Conservation (phyloP, 2,797 vertebrate genomes). For the Glossophaga mutica region DNA sequence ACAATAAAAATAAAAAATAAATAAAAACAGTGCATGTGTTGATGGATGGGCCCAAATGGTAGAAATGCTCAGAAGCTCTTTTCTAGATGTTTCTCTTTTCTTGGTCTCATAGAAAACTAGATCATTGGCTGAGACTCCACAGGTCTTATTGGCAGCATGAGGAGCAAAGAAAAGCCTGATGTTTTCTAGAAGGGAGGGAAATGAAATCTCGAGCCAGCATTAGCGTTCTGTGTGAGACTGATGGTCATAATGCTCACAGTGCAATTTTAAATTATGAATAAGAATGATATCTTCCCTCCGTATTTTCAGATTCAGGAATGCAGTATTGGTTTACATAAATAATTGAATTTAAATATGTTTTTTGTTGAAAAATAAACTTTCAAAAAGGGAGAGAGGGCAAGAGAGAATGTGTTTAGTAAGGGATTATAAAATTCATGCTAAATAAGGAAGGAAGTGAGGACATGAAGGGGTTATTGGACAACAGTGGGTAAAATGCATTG, state of each 20-base stretch:
- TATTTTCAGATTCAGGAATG: not conserved
- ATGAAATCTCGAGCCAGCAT: not conserved
- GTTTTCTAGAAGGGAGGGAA: not conserved
- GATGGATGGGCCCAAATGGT: not conserved
- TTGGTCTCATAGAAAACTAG: not conserved
- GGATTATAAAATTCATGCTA: not conserved
- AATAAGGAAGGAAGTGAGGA: not conserved
- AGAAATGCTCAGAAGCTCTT: not conserved
- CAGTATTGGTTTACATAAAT: not conserved
- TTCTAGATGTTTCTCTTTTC: not conserved
- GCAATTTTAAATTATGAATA: not conserved
- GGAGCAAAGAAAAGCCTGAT: not conserved
- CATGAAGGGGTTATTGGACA: not conserved
- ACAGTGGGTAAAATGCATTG: not conserved
- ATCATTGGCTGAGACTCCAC: not conserved
- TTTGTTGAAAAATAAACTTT: not conserved
- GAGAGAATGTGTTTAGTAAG: not conserved
- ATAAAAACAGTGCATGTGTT: not conserved
- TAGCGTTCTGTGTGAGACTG: rapidly evolving
- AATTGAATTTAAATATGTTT: not conserved
- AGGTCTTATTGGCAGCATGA: not conserved
- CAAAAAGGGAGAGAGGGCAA: not conserved
- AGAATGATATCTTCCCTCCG: not conserved
- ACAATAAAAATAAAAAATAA: not conserved
- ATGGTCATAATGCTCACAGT: not conserved